Base-by-base conservation (phyloP, 2,888 invertebrate species). In the Conops quadrifasciatus region DNA sequence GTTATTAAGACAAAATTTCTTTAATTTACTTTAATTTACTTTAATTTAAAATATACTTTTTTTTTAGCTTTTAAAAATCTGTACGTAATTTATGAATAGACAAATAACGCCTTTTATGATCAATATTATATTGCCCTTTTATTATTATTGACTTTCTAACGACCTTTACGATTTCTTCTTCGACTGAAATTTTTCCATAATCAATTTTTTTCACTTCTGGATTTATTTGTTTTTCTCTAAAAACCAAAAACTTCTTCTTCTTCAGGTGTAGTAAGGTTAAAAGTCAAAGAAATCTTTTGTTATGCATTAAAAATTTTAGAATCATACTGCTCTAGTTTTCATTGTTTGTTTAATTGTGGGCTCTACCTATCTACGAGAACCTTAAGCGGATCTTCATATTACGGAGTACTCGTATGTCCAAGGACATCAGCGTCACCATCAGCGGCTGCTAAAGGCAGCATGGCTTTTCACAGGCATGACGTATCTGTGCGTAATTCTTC, bases 241-340 rank as follows among this genome's bases (percentile, higher is more conserved):
- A 21, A 21, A 7, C 53, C 4, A 9, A 53, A 21, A 21, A 19
- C 9, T n/a, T n/a, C 53, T 53, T 19, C 21, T n/a, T 36, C 9
- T 53, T 53, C 53, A 53, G 53, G 19, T 58, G 58, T 28, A 58
- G 1, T 58, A 16, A 28, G 11, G 19, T 21, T 19, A 28, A 58
- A 58, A 58, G 15, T 56, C 26, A 13, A 58, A 21, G 16, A 16
- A 21, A 3, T 56, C 53, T 19, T 56, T 56, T 56, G 53, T 56
- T 56, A 9, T 56, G 53, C 21, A 21, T 56, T 56, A 56, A 65
- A 53, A 53, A 65, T 30, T 19, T 51, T 19, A 36, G 51, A 51
- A 30, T 36, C 2, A 49, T 65, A 49, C 19, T 60, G 60, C 67
- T 68, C 67, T 68, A 68, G 11, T 60, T 68, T 68, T 60, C 67